Evolutionary conservation across 2,113 vertebrate genomes (phyloP), one percentile per base, ranked within the genome.

Genomic region (Daubentonia madagascariensis): DNA sequence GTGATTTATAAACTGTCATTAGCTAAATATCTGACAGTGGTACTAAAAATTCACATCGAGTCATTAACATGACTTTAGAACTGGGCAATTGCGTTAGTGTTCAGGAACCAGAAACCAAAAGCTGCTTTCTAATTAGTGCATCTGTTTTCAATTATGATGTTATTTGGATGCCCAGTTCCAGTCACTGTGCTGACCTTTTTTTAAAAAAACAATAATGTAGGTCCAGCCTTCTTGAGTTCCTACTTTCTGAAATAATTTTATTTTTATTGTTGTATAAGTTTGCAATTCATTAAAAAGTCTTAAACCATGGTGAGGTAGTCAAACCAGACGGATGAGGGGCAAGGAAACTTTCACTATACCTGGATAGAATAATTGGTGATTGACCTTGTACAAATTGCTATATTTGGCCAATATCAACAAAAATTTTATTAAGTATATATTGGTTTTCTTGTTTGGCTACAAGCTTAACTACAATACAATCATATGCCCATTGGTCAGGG

Each of bases 11-110:
- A 93, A 86, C 83, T 89, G 30, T 89, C 94, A 96, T 84, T 94
- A 96, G 37, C 83, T 54, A 83, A 83, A 94, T 92, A 30, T 94
- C 85, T 93, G 65, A 85, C 17, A 73, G 45, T 73, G 61, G 30
- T n/a, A 91, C 89, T 97, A 63, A 94, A 97, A 91, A 45, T 96
- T 81, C 93, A 95, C 85, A 78, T 94, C 9, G 30, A 76, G 63
- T 87, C 88, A 92, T 97, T 95, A 92, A 22, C 61, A 16, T 97
- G 85, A 85, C 63, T 97, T 97, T 67, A 88, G 30, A 96, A 94
- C 94, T 67, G 32, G 65, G 40, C 54, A 92, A 94, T 88, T 87
- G 35, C 75, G 72, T 96, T 92, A 85, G 57, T 63, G 28, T 85
- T 88, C 88, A 90, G 80, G 79, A 95, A 96, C 61, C 79, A 97